Conservation (phyloP, 2,797 vertebrate species). For the Anguilla anguilla region DNA sequence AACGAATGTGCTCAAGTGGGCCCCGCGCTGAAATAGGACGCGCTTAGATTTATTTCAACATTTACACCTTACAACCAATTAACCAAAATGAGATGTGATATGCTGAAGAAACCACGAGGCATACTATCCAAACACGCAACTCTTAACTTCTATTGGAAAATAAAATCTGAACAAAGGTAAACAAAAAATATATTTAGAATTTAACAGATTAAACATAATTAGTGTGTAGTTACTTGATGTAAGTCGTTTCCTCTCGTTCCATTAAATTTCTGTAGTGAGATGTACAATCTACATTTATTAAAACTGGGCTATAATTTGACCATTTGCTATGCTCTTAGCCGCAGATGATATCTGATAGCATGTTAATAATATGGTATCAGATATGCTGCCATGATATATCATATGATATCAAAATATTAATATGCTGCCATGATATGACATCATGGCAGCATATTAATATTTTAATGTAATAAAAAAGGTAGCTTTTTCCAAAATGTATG, state of each 20-base stretch:
- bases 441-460: too few species aligned
- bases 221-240: background rate
- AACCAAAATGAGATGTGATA: background rate
- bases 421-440: too few species aligned
- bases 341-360: too few species aligned
- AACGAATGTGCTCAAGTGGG: slow-evolving; percentile 53
- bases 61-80: background rate
- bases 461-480: too few species aligned
- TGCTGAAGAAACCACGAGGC: background rate
- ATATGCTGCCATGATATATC: too few species aligned
- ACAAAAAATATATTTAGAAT: too few species aligned
- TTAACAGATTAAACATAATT: too few species aligned
- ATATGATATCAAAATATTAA: too few species aligned
- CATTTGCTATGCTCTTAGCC: too few species aligned
- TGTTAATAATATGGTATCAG: too few species aligned
- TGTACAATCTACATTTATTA: background rate
- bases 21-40: slow-evolving; percentile 49
- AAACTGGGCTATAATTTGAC: too few species aligned
- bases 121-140: background rate
- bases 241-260: background rate
- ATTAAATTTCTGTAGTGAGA: background rate
- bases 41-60: background rate
- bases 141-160: background rate
- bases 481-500: too few species aligned
- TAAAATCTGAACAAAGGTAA: background rate